Evolutionary conservation across 2,797 vertebrate species (phyloP).

Genomic region (Crenichthys baileyi): DNA sequence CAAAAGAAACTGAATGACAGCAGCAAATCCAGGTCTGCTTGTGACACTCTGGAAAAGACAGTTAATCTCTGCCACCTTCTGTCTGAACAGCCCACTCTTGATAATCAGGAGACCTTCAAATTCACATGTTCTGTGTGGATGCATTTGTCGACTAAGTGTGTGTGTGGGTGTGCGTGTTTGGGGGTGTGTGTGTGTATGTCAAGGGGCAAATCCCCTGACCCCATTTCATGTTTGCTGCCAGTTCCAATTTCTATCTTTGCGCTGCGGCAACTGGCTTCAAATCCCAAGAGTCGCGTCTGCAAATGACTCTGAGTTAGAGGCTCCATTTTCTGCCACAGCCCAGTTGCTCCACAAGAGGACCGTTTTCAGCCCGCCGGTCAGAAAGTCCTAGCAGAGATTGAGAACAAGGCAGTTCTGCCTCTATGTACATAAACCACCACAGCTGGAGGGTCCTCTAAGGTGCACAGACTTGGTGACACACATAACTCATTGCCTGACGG

Average conservation of each 20-base stretch:
- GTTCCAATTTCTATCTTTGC: constrained; percentile 82
- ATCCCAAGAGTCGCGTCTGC: constrained; percentile 83
- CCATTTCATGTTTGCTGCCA: constrained; percentile 80
- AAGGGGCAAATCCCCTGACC: constrained; percentile 73
- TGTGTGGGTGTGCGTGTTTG: background rate
- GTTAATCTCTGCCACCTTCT: constrained; percentile 26
- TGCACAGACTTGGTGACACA: constrained; percentile 48
- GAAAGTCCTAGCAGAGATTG: constrained; percentile 64
- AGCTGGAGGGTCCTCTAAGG: constrained; percentile 64
- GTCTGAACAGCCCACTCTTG: constrained; percentile 39
- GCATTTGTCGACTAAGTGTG: constrained; percentile 26
- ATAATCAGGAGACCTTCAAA: constrained; percentile 42
- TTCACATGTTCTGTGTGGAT: constrained; percentile 23
- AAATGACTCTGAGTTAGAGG: constrained; percentile 87
- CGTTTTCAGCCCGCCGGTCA: constrained; percentile 68
- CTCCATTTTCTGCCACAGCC: constrained; percentile 84
- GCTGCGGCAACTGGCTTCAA: constrained; percentile 73
- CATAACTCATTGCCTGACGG: constrained; percentile 56
- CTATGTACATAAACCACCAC: constrained; percentile 67
- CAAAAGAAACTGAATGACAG: constrained; percentile 32
- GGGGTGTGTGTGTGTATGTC: constrained; percentile 32
- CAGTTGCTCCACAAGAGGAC: constrained; percentile 81
- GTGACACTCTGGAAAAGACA: constrained; percentile 8
- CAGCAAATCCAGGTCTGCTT: constrained; percentile 16
- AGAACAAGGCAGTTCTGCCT: constrained; percentile 68